These are phyloP conservation scores for Mythimna lalbum DNA, from an alignment of 2,888 invertebrate species.

Conservation along the genomic window DNA sequence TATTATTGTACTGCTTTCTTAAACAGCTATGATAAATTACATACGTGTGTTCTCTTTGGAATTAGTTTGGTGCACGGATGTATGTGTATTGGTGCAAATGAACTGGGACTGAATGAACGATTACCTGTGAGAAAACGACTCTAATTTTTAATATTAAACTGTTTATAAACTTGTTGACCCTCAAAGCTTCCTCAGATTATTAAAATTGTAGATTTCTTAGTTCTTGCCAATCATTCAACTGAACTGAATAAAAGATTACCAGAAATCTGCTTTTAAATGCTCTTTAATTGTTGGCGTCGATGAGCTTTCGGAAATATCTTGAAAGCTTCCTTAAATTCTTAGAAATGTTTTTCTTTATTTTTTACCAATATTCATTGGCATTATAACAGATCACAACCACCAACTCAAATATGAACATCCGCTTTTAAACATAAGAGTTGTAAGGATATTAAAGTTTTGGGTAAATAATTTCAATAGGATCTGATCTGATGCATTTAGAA, in stretches of 20 bases:
- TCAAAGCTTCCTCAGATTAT: not conserved
- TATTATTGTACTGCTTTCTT: slow-evolving; percentile 81
- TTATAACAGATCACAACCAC: not conserved
- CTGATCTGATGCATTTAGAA: not conserved
- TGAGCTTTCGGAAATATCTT: not conserved
- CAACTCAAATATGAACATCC: not conserved
- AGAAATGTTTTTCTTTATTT: too few species aligned
- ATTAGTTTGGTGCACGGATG: slow-evolving; percentile 37
- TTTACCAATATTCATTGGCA: not conserved
- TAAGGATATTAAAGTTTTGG: not conserved
- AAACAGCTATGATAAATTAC: slow-evolving; percentile 78
- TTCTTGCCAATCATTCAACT: not conserved
- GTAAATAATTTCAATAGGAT: not conserved
- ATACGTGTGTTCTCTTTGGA: slow-evolving; percentile 59
- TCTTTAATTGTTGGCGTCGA: not conserved
- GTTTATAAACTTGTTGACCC: not conserved
- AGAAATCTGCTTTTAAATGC: not conserved
- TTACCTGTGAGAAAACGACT: not conserved
- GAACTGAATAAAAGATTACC: not conserved
- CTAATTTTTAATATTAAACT: not conserved
- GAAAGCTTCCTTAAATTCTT: not conserved
- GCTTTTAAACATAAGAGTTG: not conserved
- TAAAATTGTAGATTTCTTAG: not conserved
- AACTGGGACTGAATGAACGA: not conserved
- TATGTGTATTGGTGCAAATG: slow-evolving; percentile 1